phyloP scores from a whole-genome alignment of 1,140 invertebrate genomes.

The Agraylea sexmaculata region DNA sequence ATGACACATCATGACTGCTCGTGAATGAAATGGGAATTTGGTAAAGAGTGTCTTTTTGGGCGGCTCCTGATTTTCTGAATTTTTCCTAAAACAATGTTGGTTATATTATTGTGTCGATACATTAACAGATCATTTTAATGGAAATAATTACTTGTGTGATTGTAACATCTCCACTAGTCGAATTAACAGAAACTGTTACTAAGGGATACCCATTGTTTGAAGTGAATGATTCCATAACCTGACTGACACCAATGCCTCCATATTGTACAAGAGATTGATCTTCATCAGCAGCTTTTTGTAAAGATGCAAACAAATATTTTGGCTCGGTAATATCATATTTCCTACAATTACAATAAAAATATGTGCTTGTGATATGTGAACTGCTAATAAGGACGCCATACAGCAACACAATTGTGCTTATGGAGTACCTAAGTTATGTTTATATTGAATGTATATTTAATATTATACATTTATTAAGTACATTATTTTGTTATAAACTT shows the following conservation, averaged over 20 bases:
- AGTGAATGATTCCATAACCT: conserved; percentile 40
- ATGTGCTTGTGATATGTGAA: too few relatives aligned
- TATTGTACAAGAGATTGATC: conserved; percentile 25
- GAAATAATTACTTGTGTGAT: conserved; percentile 36
- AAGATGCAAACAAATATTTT: conserved; percentile 51
- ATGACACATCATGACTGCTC: conserved; percentile 29
- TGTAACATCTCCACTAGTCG: conserved; percentile 31
- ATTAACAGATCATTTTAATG: background rate
- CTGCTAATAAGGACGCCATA: too few relatives aligned
- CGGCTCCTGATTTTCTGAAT: conserved; percentile 6
- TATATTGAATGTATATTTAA: background rate
- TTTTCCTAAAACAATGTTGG: conserved; percentile 1
- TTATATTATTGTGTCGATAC: background rate
- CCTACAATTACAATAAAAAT: conserved; percentile 21
- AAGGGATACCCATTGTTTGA: conserved; percentile 40
- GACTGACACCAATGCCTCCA: conserved; percentile 24
- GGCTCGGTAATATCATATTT: conserved; percentile 43
- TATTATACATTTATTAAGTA: background rate
- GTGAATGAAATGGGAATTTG: conserved; percentile 45
- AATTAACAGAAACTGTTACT: conserved; percentile 37
- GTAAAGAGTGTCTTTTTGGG: conserved; percentile 28
- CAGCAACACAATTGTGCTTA: too few relatives aligned
- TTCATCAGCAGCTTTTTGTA: conserved; percentile 39
- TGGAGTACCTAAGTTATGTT: background rate
- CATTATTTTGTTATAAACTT: background rate